These are phyloP conservation scores for Drosophila nebulosa DNA, from an alignment of 1,140 invertebrate species.

Conservation along the genomic window DNA sequence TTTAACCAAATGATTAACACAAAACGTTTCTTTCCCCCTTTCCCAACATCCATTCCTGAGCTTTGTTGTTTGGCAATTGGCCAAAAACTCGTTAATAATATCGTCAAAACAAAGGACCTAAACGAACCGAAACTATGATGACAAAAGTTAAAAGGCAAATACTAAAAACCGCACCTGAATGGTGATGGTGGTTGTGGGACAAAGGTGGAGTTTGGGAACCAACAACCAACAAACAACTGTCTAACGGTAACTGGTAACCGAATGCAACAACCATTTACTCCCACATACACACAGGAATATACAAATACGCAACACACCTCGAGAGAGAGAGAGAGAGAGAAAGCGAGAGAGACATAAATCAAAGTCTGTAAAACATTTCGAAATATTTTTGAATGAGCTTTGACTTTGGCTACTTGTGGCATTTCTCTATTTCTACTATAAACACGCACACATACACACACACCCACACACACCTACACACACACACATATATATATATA, in stretches of 20 bases:
- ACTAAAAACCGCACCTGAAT: background rate
- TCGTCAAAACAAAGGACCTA: background rate
- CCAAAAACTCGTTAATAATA: background rate
- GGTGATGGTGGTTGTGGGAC: no score
- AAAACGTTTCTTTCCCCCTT: background rate
- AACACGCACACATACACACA: background rate
- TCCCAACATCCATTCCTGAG: background rate
- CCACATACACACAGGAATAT: background rate
- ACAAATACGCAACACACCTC: background rate
- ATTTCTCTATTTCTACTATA: constrained; percentile 10
- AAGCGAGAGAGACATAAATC: constrained; percentile 37
- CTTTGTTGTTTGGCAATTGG: background rate
- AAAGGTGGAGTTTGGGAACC: no score
- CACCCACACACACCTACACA: background rate
- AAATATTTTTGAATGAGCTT: constrained; percentile 54
- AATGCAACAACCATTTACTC: no score
- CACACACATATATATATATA: constrained; percentile 24
- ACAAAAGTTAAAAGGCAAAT: background rate
- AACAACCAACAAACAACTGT: no score
- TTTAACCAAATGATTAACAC: background rate
- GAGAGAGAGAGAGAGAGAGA: no score
- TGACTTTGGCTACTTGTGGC: constrained; percentile 25
- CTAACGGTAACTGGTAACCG: no score
- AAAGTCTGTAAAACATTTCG: constrained; percentile 32
- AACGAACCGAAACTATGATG: background rate